Percentiles rank a stretch among this genome's conserved stretches.
These are phyloP conservation scores for Heteromyza rotundicornis DNA, from an alignment of 2,888 invertebrate genomes.

Conservation along the genomic window DNA sequence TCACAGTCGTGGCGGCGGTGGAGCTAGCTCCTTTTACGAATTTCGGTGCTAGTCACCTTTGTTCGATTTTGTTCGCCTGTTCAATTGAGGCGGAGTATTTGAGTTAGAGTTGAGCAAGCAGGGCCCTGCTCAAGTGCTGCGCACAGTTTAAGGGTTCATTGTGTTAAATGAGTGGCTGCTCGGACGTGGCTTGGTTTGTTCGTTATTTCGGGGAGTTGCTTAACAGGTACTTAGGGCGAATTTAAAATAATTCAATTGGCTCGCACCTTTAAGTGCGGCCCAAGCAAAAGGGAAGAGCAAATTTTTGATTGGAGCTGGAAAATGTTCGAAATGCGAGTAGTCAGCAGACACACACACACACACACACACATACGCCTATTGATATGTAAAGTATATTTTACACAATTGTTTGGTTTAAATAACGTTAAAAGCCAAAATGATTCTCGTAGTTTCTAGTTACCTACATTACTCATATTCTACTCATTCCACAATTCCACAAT, in stretches of 20 bases:
- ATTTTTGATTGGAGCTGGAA: background rate
- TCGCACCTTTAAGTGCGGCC: background rate
- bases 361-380: no score
- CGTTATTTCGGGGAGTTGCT: no score
- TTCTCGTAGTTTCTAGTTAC: no score
- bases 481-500: background rate
- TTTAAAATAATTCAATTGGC: background rate
- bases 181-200: background rate
- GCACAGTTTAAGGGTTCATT: no score
- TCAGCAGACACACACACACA: no score
- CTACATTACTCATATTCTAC: no score
- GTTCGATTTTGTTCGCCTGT: constrained; percentile 44
- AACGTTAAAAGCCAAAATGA: no score
- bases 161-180: no score
- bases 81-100: constrained; percentile 58
- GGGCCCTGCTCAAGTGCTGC: no score
- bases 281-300: background rate
- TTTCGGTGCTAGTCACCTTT: background rate
- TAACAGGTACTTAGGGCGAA: background rate
- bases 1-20: background rate
- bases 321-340: background rate
- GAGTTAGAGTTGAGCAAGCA: constrained; percentile 49
- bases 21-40: background rate
- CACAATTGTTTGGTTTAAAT: no score
- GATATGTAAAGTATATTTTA: no score